These are phyloP conservation scores for Dolichoris vasculosae DNA, from an alignment of 1,140 invertebrate genomes.

Conservation along the genomic window DNA sequence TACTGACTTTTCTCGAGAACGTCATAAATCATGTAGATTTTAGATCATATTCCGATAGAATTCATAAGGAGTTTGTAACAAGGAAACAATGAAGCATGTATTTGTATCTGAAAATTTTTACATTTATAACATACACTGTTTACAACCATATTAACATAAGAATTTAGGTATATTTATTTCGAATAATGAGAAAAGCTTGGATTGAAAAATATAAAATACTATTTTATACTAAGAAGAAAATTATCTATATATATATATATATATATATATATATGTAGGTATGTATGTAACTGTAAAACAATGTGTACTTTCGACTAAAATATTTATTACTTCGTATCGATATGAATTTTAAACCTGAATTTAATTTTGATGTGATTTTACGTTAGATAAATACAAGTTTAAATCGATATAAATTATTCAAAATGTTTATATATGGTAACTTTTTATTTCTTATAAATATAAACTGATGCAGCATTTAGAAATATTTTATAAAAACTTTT, in stretches of 20 bases:
- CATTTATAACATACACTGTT: neutral
- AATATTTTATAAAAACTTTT: neutral
- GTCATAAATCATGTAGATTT: slow-evolving; percentile 15
- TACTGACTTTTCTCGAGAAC: slow-evolving; percentile 7
- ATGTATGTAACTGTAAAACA: neutral
- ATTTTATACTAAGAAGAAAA: neutral
- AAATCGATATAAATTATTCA: too few relatives aligned
- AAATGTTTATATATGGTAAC: too few relatives aligned
- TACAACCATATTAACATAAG: slow-evolving; percentile 15
- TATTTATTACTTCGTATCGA: neutral
- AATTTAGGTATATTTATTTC: slow-evolving; percentile 12
- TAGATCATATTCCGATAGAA: slow-evolving; percentile 15
- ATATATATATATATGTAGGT: too few relatives aligned
- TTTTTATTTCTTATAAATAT: too few relatives aligned
- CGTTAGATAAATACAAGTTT: neutral
- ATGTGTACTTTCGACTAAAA: neutral
- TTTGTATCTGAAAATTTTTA: neutral
- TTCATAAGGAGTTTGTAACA: neutral
- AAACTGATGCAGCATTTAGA: too few relatives aligned
- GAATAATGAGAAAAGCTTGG: neutral
- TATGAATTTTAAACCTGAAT: neutral
- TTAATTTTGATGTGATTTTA: neutral
- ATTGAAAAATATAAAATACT: too few relatives aligned
- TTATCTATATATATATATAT: neutral
- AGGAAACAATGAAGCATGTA: slow-evolving; percentile 10